These are phyloP conservation scores for Antedon mediterranea DNA, from an alignment of 53 echinoderm and acorn worm genomes.

Conservation along the genomic window DNA sequence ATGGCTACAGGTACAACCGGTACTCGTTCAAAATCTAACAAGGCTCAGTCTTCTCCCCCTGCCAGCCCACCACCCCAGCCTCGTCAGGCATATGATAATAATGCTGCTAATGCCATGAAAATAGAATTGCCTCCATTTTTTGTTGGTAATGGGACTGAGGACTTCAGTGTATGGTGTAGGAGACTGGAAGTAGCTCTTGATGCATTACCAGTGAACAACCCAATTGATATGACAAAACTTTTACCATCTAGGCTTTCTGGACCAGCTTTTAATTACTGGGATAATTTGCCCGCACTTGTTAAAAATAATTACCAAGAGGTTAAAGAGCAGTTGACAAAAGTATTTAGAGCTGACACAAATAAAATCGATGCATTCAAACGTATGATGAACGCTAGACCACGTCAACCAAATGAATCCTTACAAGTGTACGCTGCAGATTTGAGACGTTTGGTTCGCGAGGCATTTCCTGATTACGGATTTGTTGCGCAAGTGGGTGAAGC, in stretches of 20 bases:
- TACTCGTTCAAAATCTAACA: too few relatives aligned
- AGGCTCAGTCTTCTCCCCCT: too few relatives aligned
- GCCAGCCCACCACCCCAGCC: too few relatives aligned
- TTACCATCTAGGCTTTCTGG: constrained; percentile 24
- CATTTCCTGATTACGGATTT: constrained; percentile 26
- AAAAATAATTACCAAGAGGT: constrained; percentile 18
- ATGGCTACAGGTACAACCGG: too few relatives aligned
- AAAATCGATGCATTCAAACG: constrained; percentile 16
- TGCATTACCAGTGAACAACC: neutral
- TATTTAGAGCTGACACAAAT: constrained; percentile 5
- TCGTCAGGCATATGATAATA: too few relatives aligned
- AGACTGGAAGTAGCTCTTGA: constrained; percentile 20
- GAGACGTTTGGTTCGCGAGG: neutral
- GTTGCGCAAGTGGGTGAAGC: constrained; percentile 18
- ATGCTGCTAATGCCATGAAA: too few relatives aligned
- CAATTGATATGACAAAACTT: constrained; percentile 8
- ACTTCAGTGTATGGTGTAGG: constrained; percentile 11
- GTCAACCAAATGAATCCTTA: constrained; percentile 21
- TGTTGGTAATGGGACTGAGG: neutral
- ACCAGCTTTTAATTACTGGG: constrained; percentile 32
- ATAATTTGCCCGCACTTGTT: constrained; percentile 10
- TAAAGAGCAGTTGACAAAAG: constrained; percentile 1
- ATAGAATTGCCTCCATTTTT: neutral
- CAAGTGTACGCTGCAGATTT: constrained; percentile 42
- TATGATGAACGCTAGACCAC: constrained; percentile 12